Percentiles rank a stretch among this genome's conserved stretches.
Evolutionary conservation across 2,797 vertebrate genomes (phyloP).

Genomic region (Rhinogobio ventralis): DNA sequence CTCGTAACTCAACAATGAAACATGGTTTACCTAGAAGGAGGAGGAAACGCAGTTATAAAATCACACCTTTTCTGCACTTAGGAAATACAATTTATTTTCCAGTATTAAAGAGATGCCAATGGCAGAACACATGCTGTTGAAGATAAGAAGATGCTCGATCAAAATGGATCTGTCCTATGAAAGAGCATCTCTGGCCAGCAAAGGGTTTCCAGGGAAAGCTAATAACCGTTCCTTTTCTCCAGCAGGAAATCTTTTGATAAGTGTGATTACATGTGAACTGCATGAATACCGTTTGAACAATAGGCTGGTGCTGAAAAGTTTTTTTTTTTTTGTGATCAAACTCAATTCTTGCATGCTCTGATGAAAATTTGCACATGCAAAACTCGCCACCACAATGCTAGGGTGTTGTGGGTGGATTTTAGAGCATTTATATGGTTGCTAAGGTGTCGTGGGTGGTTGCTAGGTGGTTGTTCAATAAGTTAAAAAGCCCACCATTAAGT

Average conservation of each 20-base stretch:
- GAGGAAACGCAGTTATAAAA: neutral
- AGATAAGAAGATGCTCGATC: conserved; percentile 33
- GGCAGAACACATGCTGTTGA: conserved; percentile 24
- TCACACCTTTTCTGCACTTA: neutral
- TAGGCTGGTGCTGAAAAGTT: neutral
- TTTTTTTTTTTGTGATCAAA: conserved; percentile 14
- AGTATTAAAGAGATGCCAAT: neutral
- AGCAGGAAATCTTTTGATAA: neutral
- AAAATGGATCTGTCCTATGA: conserved; percentile 13
- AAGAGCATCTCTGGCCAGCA: conserved; percentile 7
- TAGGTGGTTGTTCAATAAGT: neutral
- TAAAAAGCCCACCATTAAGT: neutral
- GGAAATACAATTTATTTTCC: neutral
- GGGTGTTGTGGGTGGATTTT: neutral
- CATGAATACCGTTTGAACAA: neutral
- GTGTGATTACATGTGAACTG: neutral
- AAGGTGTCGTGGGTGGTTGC: neutral
- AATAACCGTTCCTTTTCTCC: neutral
- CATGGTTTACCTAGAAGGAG: neutral
- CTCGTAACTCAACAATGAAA: conserved; percentile 28
- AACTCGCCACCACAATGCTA: neutral
- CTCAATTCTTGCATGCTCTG: neutral
- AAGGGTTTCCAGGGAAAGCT: conserved; percentile 1
- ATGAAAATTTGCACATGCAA: neutral
- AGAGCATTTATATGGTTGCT: neutral